Evolutionary conservation across 92 coral and sea anemone genomes (phyloP).

Genomic region (Palythoa caribaeorum): DNA sequence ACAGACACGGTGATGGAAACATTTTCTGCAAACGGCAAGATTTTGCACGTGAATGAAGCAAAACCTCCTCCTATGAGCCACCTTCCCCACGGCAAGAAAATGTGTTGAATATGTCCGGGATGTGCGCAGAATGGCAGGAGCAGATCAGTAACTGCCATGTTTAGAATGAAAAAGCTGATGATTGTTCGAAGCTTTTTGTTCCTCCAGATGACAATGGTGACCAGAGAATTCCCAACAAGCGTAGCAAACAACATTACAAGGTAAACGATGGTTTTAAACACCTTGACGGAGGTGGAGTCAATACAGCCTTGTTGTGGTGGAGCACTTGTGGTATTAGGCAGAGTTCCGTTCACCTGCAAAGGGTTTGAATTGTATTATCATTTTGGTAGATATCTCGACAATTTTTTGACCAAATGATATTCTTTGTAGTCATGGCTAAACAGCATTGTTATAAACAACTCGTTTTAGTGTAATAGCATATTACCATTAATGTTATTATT

Average conservation of each 20-base stretch:
- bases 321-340: not conserved
- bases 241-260: not conserved
- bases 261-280: constrained; percentile 23
- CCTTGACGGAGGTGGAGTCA: constrained; percentile 18
- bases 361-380: not conserved
- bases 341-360: not conserved
- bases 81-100: constrained; percentile 27
- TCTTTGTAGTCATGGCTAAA: no score
- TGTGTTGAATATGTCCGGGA: constrained; percentile 25
- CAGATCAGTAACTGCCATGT: constrained; percentile 41
- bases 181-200: constrained; percentile 39
- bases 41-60: constrained; percentile 28
- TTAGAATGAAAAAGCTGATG: constrained; percentile 13
- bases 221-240: constrained; percentile 21
- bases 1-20: constrained; percentile 25
- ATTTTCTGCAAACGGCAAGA: constrained; percentile 20
- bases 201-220: constrained; percentile 12
- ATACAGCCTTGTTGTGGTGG: not conserved
- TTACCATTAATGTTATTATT: no score
- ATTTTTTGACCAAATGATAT: not conserved
- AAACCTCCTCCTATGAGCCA: constrained; percentile 35
- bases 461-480: no score
- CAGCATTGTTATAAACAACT: no score
- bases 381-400: not conserved
- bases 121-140: constrained; percentile 7